These are phyloP conservation scores for Spisula subtruncata DNA, from an alignment of 2,888 invertebrate species.

Conservation along the genomic window DNA sequence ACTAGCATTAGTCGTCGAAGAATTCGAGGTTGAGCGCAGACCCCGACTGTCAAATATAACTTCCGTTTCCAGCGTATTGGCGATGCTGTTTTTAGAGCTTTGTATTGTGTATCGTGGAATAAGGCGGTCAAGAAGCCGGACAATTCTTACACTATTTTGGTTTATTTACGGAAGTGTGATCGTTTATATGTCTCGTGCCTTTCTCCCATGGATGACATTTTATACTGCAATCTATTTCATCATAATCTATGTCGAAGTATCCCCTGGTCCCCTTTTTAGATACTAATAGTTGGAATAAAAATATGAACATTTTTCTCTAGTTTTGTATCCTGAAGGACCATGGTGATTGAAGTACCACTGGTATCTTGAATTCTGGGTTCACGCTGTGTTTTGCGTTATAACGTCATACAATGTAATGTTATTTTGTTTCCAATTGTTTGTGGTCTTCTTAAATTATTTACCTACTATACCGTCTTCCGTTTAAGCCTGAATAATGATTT, in stretches of 20 bases:
- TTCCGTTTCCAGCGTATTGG: constrained; percentile 52
- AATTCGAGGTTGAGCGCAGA: not conserved
- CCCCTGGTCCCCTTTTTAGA: constrained; percentile 15
- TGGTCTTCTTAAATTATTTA: too few species aligned
- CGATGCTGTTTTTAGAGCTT: constrained; percentile 51
- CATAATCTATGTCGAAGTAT: constrained; percentile 67
- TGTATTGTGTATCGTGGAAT: constrained; percentile 54
- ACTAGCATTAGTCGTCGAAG: constrained; percentile 36
- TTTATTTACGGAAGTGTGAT: constrained; percentile 60
- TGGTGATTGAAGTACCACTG: too few species aligned
- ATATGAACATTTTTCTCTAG: not conserved
- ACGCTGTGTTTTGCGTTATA: not conserved
- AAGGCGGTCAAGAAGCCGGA: constrained; percentile 55
- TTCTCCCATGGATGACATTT: constrained; percentile 68
- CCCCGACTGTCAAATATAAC: constrained; percentile 15
- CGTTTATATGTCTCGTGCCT: constrained; percentile 57
- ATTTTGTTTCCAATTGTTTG: too few species aligned
- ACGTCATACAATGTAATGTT: too few species aligned
- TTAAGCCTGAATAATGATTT: too few species aligned
- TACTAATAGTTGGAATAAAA: not conserved
- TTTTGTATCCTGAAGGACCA: not conserved
- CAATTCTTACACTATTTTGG: constrained; percentile 64
- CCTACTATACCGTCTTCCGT: too few species aligned
- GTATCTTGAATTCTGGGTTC: not conserved
- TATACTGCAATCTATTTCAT: constrained; percentile 68